Base-by-base conservation (phyloP, 2,113 vertebrate genomes). In the Gymnocephalus cernua region DNA sequence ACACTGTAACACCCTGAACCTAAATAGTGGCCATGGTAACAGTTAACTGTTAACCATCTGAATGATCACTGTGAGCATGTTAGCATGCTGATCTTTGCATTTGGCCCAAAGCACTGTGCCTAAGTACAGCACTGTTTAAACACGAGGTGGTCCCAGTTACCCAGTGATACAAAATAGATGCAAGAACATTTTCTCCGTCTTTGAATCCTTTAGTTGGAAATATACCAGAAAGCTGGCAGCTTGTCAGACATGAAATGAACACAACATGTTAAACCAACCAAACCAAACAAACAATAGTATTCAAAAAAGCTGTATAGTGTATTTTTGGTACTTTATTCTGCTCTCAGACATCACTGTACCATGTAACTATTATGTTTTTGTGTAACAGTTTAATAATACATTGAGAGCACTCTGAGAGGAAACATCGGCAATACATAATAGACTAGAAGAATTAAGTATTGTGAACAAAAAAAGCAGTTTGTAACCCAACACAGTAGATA, bases 341-440 rank as follows among this genome's bases (percentile, higher is more conserved):
- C 70, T 62, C 47, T 54, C 2, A 71, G 56, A 64, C 4, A 5
- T 56, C 54, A 2, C 4, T 25, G 32, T 74, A 35, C 74, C 38
- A n/a, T 67, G 41, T 29, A n/a, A 15, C 54, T 45, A 23, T 53
- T 65, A 18, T 74, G 23, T 79, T 66, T 70, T 68, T 88, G 70
- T 10, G 38, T 38, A 65, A 62, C 64, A 56, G 45, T 50, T 74
- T 59, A 47, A 69, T 29, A 68, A 64, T 41, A n/a, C 47, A 44
- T 29, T 13, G 6, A 61, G 14, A 41, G 44, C 29, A 45, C 47
- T 62, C 12, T 47, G 25, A 76, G 38, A 74, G 1, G 23, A 21
- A 74, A 19, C 7, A 21, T 2, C 7, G 32, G 6, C 57, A 38
- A 59, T 13, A 12, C 45, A 54, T 6, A 54, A 61, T 35, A 65